A percentile compares a stretch with the other conserved stretches of the same genome.
These are phyloP conservation scores for Lepidurus couesii DNA, from an alignment of 1,140 invertebrate species.

Conservation along the genomic window DNA sequence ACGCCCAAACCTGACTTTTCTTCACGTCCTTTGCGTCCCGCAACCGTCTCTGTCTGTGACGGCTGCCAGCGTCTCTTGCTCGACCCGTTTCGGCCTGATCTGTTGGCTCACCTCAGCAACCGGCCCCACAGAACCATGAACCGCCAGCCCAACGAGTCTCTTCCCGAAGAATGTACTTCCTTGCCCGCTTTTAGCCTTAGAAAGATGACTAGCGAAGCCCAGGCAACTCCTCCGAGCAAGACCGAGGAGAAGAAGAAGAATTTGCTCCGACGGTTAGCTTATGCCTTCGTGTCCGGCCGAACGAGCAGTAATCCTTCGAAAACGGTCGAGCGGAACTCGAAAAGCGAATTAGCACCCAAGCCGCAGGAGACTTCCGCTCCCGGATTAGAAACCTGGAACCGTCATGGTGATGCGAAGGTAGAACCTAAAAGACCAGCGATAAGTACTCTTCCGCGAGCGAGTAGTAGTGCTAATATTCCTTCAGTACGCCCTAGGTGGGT, in stretches of 20 bases:
- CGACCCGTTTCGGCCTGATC: background rate
- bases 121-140: background rate
- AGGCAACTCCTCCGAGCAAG: background rate
- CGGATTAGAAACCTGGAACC: too few species aligned
- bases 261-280: background rate
- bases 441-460: too few species aligned
- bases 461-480: background rate
- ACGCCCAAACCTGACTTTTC: background rate
- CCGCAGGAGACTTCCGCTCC: background rate
- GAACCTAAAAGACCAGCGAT: too few species aligned
- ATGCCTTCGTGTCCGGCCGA: background rate
- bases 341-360: background rate
- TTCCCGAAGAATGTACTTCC: background rate
- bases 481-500: background rate
- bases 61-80: background rate
- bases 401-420: too few species aligned
- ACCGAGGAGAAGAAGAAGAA: slow-evolving; percentile 3
- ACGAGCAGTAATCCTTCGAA: background rate
- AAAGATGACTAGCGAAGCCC: background rate
- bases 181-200: background rate
- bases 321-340: background rate
- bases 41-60: background rate
- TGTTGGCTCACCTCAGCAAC: background rate
- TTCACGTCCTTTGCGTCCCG: background rate
- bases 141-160: background rate